Conservation (phyloP, 1,140 invertebrate genomes). For the Homarus americanus region DNA sequence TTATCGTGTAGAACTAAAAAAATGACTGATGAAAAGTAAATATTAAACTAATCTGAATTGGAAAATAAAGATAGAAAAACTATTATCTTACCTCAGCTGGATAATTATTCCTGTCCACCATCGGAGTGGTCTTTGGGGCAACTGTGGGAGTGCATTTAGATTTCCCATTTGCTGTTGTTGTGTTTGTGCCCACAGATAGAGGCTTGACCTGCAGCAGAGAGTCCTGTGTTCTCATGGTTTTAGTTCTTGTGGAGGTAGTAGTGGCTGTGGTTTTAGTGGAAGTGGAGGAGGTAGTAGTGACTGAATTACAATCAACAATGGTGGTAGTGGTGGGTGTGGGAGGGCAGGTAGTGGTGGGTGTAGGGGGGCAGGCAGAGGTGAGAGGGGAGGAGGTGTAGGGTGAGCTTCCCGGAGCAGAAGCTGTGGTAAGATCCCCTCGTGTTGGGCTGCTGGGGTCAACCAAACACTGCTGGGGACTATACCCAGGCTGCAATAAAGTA, state of each 20-base stretch:
- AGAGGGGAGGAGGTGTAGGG: constrained; percentile 30
- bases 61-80: background rate
- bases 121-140: constrained; percentile 8
- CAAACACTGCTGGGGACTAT: constrained; percentile 47
- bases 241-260: constrained; percentile 24
- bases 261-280: constrained; percentile 26
- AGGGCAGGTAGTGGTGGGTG: constrained; percentile 5
- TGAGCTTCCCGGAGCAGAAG: constrained; percentile 52
- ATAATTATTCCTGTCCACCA: constrained; percentile 41
- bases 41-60: background rate
- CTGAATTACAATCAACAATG: background rate
- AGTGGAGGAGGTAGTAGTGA: constrained; percentile 32
- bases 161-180: background rate
- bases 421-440: constrained; percentile 40
- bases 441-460: constrained; percentile 54
- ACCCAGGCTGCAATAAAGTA: constrained; percentile 53
- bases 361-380: constrained; percentile 38
- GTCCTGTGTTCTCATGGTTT: constrained; percentile 11
- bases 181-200: background rate
- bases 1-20: no score
- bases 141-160: constrained; percentile 10
- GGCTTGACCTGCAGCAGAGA: constrained; percentile 25
- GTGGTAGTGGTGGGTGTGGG: constrained; percentile 15
- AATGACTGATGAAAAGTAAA: no score
- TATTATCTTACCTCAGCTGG: constrained; percentile 42